Evolutionary conservation across 1,140 invertebrate genomes (phyloP), one percentile per base, ranked within the genome.

Genomic region (Alviniconcha marisindica): DNA sequence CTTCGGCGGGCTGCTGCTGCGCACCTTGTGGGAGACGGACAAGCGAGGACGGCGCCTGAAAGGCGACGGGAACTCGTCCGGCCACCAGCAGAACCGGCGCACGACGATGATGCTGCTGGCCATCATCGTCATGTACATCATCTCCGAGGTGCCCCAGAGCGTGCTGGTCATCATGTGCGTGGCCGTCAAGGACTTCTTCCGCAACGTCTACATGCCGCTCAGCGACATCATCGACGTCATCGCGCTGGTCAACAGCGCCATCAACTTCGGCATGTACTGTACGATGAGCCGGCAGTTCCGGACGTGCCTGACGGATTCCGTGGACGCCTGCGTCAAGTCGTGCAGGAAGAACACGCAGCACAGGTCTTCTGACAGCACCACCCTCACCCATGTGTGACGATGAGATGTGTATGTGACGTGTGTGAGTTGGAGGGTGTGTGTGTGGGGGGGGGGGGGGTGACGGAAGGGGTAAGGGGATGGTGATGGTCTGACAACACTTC

Each of bases 231-330:
- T 98, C 95, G 98, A 99, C 91, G 95, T 98, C 21, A 92, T 98
- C 81, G 97, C 98, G 0, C 93, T 99, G 12, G 93, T 98, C 69
- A 99, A 99, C 92, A 97, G 97, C 12, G 96, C 97, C 7, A 96
- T 98, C 48, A 98, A 98, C 89, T 98, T 99, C 90, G 95, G 98
- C 48, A 94, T 99, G 31, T 99, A 99, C 91, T 98, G 97, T 87
- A 95, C 96, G 31, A 99, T 99, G 98, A 98, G 97, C 60, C 94
- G 96, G 44, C 97, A 98, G 94, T 99, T 99, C 91, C 92, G 98
- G 14, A 95, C 95, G 40, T 97, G 97, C 1, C 98, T 98, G 0
- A 69, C 83, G 18, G 84, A 87, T 18, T 82, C 87, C n/a, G 85
- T 88, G 63, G 84, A 83, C 77, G 21, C 77, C 24, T 89, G 88